Base-by-base conservation (phyloP, 2,888 invertebrate species). In the Anoncus sp. region DNA sequence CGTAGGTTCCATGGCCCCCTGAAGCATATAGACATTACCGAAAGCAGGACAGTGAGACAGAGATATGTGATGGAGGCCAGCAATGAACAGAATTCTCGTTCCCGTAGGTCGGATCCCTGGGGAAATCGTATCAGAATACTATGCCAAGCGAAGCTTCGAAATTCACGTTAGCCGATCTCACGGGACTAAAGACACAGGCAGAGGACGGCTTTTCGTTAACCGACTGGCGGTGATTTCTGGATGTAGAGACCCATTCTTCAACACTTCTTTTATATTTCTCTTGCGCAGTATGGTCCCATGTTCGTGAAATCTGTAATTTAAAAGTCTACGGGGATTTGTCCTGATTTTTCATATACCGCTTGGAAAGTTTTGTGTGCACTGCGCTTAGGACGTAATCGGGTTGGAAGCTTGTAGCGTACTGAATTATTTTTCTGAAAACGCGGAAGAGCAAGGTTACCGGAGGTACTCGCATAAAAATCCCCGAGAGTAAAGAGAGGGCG, bases 61-160 rank as follows among this genome's bases (percentile, higher is more conserved):
- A 14, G 63, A 20, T 10, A n/a, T 9, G 65, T 49, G 51, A 20
- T 31, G 16, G 43, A 57, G 55, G 67, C 60, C 65, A 51, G 69
- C 69, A 57, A 27, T 69, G 66, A 69, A 53, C 63, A 38, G 45
- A 73, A 51, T 59, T 62, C 38, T 18, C 40, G 38, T 73, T 75
- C 60, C 72, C 40, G 63, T 55, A 65, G 80, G 79, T 78, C 74
- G 69, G 59, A 77, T 81, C 86, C 67, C 83, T 24, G 24, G 85
- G 84, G 86, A 86, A 85, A 86, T 86, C 84, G 84, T 82, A 86
- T 85, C 84, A 67, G 84, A 82, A 84, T 82, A 82, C 85, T 79
- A 75, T 82, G 84, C 82, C 79, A 81, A 79, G 77, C 78, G 77
- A 81, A 74, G 79, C 57, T 71, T 65, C 51, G 63, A 60, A 82